Base-by-base conservation (phyloP, 2,797 vertebrate genomes). In the Gallinago stenura region DNA sequence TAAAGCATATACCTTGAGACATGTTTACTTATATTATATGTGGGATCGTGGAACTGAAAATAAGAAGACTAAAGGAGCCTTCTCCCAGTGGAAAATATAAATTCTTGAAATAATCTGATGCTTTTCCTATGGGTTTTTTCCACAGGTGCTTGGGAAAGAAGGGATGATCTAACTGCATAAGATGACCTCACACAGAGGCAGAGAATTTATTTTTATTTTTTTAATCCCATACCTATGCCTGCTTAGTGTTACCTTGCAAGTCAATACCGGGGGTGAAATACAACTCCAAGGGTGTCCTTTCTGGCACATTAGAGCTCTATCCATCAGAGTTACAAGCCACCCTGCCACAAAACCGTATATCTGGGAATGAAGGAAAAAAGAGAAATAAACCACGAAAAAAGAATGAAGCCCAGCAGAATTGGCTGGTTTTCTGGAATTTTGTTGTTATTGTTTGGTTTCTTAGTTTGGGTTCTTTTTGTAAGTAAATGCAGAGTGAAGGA, bases 401-500 rank as follows among this genome's bases (percentile, higher is more conserved):
- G 9, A 82, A 43, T 26, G 15, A 57, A 89, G 2, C 2, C 4
- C 5, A 6, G 12, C 15, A 41, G 24, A n/a, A 2, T 61, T 3
- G 30, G 11, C 6, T 79, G 11, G 1, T 57, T 87, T 93, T 65
- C 19, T 15, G 5, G 15, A 61, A 6, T 9, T 37, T 54, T 37
- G 2, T 19, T 86, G 2, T 41, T 78, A 26, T 8, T 20, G 6
- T 82, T 48, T 56, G 7, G 16, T 60, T 54, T 65, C 33, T 60
- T 80, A 9, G 4, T 35, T 88, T 17, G 19, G 2, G 4, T 37
- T 41, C 3, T 8, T 53, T 33, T n/a, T 64, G 69, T 31, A 46
- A 35, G 6, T 76, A 69, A 33, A 71, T 80, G 18, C 21, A 95
- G 50, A 80, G 39, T 51, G n/a, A 93, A 53, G 33, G 18, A 94